Evolutionary conservation across 2,113 vertebrate species (phyloP), one percentile per base, ranked within the genome.

Genomic region (Craseonycteris thonglongyai): DNA sequence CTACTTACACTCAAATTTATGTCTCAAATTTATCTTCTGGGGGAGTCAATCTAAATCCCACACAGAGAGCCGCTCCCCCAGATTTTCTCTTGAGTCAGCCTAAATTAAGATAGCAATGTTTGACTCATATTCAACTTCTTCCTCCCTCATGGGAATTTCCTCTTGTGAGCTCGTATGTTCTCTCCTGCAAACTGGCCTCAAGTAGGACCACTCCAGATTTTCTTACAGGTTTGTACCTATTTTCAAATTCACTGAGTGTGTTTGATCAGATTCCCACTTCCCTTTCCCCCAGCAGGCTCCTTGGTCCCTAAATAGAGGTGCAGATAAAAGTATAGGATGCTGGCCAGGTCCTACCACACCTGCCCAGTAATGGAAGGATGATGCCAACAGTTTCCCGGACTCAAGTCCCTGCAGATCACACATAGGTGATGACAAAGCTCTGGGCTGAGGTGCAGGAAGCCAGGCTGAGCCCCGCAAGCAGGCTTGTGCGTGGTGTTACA

Each of bases 391-490:
- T 22, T 18, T 9, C 2, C 8, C 5, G 38, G n/a, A 0, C 6
- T 16, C 40, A 49, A 22, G 2, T 66, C 9, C 40, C n/a, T 63
- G 28, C 38, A 9, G 2, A 24, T 21, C 5, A 38, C 6, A 38
- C 7, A 18, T 7, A 15, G 16, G 16, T 58, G 24, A 5, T 7
- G 22, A 58, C 0, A 22, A 28, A 0, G 0, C 22, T 19, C 1
- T 11, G 12, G 26, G 10, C 2, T 16, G 22, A 92, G 28, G 13
- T n/a, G 21, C 9, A 56, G 5, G 54, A 72, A 38, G 9, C 15
- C 22, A 8, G 45, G 1, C 0, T n/a, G 6, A 65, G 35, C 0
- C 0, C 30, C 49, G 1, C 2, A 0, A 87, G 28, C 7, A 38
- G 14, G 10, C 42, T 2, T 83, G 24, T 35, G 38, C 26, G 22